Evolutionary conservation across 2,888 invertebrate species (phyloP), one percentile per base, ranked within the genome.

Genomic region (Acleris laterana): DNA sequence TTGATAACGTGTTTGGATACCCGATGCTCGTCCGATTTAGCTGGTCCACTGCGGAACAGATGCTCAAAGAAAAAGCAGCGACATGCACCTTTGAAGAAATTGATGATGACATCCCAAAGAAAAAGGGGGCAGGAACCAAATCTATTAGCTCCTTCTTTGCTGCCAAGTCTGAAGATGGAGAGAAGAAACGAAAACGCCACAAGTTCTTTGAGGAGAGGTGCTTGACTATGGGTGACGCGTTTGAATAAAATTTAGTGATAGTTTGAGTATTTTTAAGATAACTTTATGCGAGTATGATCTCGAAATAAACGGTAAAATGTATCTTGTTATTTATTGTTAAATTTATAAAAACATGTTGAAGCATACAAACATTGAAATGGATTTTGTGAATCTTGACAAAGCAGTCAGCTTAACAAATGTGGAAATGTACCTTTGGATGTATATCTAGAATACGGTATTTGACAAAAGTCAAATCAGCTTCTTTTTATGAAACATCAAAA

Each of bases 1-100:
- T 97, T 66, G 98, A 99, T 88, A 94, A 95, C 25, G 95, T 99
- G 0, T 99, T 99, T 91, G 99, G 99, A 0, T 99, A 96, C 87
- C 98, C 99, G 0, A 95, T 96, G 61, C 92, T 99, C 19, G 99
- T 99, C 0, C 93, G 99, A 69, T 99, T 99, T 85, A 98, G 99
- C 84, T 99, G 99, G 99, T 98, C 99, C 0, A 99, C 99, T 0
- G 97, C 99, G 0, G 96, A 95, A 68, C 95, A 95, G 53, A 95
- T 97, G 73, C 85, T 99, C 16, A 94, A 97, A 70, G 95, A 96
- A 5, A 94, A 95, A 59, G 97, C 96, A 0, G 94, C 95, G 19
- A 85, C 92, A 11, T 96, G 96, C 55, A 95, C 95, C 63, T 96
- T 97, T 93, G 96, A 96, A 80, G 94, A 96, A 68, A 84, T 87